Evolutionary conservation across 2,888 invertebrate genomes (phyloP), one percentile per base, ranked within the genome.

Genomic region (Chymomyza amoena): DNA sequence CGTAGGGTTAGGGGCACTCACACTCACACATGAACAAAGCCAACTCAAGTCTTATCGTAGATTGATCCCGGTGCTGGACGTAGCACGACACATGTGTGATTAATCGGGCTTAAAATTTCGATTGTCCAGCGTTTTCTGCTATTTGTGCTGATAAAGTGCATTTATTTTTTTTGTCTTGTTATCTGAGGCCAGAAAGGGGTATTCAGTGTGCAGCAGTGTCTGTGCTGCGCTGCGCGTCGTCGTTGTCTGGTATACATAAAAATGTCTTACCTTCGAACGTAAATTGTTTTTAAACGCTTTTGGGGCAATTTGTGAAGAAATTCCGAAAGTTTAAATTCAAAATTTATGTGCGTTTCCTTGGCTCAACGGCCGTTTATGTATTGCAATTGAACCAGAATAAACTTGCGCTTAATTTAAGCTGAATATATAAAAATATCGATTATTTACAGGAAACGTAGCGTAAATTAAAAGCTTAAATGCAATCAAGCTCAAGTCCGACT

Each of bases 61-160:
- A 78, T 73, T 72, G 81, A 75, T 80, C 74, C 80, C 75, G 51
- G 51, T 2, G 57, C 57, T 64, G 4, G 15, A 16, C 32, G 32
- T 1, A 54, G 18, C 52, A 25, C 52, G 52, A 16, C 57, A 25
- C 63, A 28, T 6, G n/a, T 61, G 61, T 73, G 79, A 80, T 85
- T 76, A 73, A 76, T 85, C 69, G 69, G 64, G 77, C 77, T 89
- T 83, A 77, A 71, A 66, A 76, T 77, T 76, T 80, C 80, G 70
- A 69, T 78, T 76, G 69, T n/a, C 60, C 68, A 73, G 59, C 64
- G 54, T 50, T 74, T 73, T 45, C 56, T 52, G 32, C 36, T 59
- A 64, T 67, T 69, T 69, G 16, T 69, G 72, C 72, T 75, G 78
- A 77, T 88, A 78, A 79, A 70, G 64, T 74, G 69, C 71, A 72